These are phyloP conservation scores for Daktulosphaira vitifoliae DNA, from an alignment of 1,140 invertebrate genomes.

Conservation along the genomic window DNA sequence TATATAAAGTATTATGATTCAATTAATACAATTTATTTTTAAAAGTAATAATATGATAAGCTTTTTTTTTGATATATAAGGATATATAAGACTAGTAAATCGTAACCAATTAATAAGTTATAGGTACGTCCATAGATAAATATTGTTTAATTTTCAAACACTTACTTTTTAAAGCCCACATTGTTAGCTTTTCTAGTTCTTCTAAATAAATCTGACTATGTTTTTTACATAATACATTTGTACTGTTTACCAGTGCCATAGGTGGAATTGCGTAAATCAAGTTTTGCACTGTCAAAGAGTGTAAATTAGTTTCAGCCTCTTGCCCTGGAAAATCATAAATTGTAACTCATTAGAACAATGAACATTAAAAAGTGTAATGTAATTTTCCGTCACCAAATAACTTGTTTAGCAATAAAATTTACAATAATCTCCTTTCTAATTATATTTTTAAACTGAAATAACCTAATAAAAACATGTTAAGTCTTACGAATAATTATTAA, in stretches of 20 bases:
- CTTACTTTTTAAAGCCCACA: slow-evolving; percentile 56
- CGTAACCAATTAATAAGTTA: too few species aligned
- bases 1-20: too few species aligned
- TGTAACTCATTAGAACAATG: not conserved
- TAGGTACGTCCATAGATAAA: too few species aligned
- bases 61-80: too few species aligned
- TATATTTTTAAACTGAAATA: too few species aligned
- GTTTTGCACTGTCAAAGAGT: not conserved
- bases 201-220: slow-evolving; percentile 45
- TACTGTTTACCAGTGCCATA: slow-evolving; percentile 34
- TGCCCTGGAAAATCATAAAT: not conserved
- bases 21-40: slow-evolving; percentile 40
- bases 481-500: too few species aligned
- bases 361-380: not conserved
- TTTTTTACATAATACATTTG: slow-evolving; percentile 41
- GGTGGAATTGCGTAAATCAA: slow-evolving; percentile 26
- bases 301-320: not conserved
- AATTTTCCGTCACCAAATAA: too few species aligned
- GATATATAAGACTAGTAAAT: too few species aligned
- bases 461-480: too few species aligned
- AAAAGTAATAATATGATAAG: slow-evolving; percentile 34
- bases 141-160: slow-evolving; percentile 26
- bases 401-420: too few species aligned
- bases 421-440: too few species aligned
- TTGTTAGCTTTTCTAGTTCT: slow-evolving; percentile 46